Base-by-base conservation (phyloP, 2,888 invertebrate genomes). In the Hypena proboscidalis region DNA sequence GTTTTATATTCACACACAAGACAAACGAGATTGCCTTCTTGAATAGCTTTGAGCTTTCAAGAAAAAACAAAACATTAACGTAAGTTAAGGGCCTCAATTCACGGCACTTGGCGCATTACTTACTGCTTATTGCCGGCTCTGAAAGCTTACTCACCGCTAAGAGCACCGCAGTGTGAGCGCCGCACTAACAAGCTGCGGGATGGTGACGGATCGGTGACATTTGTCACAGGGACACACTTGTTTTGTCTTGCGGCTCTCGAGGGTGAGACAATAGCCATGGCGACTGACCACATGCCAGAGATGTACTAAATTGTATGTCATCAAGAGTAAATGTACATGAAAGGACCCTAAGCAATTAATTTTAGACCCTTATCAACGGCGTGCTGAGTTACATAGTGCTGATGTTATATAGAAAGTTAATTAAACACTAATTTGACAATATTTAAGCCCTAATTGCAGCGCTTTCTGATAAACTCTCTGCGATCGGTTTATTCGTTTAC, bases 151-250 rank as follows among this genome's bases (percentile, higher is more conserved):
- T 25, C 19, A 31, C 8, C 6, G 13, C 25, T 39, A 35, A 35
- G 11, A 35, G 30, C 30, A 1, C 15, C 13, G 32, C 14, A 6
- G 8, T 13, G 19, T 13, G 25, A 15, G 11, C 13, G 25, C 2
- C 15, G 17, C 14, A 31, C 8, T 20, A 7, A 25, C 14, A 20
- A 20, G 14, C 20, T 14, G 4, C 10, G 29, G 21, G 22, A 22
- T 29, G 17, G 30, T 35, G 41, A 44, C 37, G 41, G 51, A 51
- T 52, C 35, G 44, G 30, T 40, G 47, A 43, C 62, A 51, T 54
- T 57, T 45, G 53, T 52, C 30, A 55, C 29, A 22, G 17, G 26
- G 31, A 7, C 35, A 15, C 20, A 3, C 31, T 30, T 4, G 22
- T n/a, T n/a, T n/a, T n/a, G 13, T 8, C 3, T 15, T 14, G 1